Evolutionary conservation across 2,113 vertebrate species (phyloP), one percentile per base, ranked within the genome.

Genomic region (Catharus fuscescens): DNA sequence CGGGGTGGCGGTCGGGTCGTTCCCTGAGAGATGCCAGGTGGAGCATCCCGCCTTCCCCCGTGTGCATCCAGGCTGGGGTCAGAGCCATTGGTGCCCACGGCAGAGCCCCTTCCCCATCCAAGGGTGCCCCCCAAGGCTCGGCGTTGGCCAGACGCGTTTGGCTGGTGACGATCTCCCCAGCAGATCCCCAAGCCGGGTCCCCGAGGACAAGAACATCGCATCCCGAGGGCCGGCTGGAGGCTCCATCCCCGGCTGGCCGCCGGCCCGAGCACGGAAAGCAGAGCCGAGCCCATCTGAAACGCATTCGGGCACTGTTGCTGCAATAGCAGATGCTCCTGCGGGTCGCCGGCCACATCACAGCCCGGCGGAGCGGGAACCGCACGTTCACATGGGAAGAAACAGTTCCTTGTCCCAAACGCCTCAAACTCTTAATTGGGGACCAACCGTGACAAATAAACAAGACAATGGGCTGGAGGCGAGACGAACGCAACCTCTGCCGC

Each of bases 391-490:
- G 95, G 91, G 94, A 93, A 97, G 95, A 74, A 91, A 60, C 44
- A 84, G 86, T 6, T 52, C 40, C 86, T n/a, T 5, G 80, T 82
- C 86, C 94, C 25, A 7, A 79, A 76, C 3, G 14, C 65, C 80
- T 83, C 83, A 10, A 52, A 81, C 72, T 66, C 86, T 69, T 95
- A 90, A 91, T 70, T 83, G 86, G 88, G 86, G 94, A 92, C 91
- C 90, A 80, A 90, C 96, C 94, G 64, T 97, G 65, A 93, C 96
- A 76, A 96, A 97, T 86, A 92, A 94, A 90, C 79, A 60, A 94
- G 95, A 96, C 96, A 96, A 97, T 96, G 90, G 93, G 90, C 88
- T 97, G 90, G 90, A 88, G 95, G 94, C 82, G 62, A 95, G 92
- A 83, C 9, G 67, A 94, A 69, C 71, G 62, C 95, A 92, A 36